phyloP scores from a whole-genome alignment of 2,888 invertebrate species.

The Taenaris catops region DNA sequence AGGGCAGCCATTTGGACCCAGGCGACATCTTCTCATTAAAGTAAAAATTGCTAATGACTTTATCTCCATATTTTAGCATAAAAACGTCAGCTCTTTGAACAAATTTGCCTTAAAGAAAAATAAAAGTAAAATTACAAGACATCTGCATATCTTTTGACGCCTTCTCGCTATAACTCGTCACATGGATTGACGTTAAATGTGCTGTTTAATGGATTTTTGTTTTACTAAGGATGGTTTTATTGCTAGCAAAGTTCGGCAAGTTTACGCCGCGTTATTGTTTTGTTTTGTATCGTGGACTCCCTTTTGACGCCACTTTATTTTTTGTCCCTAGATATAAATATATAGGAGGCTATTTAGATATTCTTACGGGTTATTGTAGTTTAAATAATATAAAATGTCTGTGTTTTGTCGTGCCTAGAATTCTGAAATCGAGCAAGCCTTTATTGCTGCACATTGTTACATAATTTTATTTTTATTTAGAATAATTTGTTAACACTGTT shows the following conservation, averaged over 20 bases:
- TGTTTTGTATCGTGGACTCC: slow-evolving; percentile 10
- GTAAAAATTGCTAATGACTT: slow-evolving; percentile 65
- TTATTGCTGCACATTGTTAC: too few species aligned
- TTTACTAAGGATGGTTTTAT: slow-evolving; percentile 39
- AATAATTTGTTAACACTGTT: too few species aligned
- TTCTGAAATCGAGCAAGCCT: too few species aligned
- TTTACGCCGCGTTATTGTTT: slow-evolving; percentile 8
- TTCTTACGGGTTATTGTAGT: too few species aligned
- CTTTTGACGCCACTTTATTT: not conserved
- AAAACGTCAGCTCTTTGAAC: slow-evolving; percentile 59
- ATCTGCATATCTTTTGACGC: slow-evolving; percentile 69
- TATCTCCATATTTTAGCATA: slow-evolving; percentile 76
- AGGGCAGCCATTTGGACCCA: slow-evolving; percentile 39
- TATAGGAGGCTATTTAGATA: too few species aligned
- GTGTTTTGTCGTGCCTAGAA: too few species aligned
- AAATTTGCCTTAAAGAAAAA: slow-evolving; percentile 45
- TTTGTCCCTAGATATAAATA: not conserved
- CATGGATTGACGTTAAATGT: slow-evolving; percentile 53
- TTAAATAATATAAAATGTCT: too few species aligned
- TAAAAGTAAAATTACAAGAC: slow-evolving; percentile 50
- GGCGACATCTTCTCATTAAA: slow-evolving; percentile 64
- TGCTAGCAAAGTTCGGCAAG: slow-evolving; percentile 28
- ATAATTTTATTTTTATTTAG: too few species aligned
- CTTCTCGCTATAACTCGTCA: slow-evolving; percentile 49
- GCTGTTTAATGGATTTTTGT: slow-evolving; percentile 40